phyloP scores from a whole-genome alignment of 2,888 invertebrate species.

The Lacanobia oleracea region DNA sequence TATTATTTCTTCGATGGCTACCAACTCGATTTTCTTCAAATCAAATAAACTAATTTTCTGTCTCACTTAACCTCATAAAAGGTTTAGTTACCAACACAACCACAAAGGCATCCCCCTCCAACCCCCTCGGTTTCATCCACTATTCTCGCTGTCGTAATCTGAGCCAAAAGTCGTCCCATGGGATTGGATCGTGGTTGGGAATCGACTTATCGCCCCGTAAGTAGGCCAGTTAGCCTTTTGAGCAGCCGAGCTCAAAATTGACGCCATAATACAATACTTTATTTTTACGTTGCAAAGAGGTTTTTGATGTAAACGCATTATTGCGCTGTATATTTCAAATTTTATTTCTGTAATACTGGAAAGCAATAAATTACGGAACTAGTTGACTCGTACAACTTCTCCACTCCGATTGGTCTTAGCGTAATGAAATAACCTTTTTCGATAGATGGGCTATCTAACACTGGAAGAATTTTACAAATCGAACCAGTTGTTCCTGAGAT shows the following conservation, averaged over 20 bases:
- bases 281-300: not conserved
- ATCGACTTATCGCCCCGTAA: constrained; percentile 6
- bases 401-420: too few relatives aligned
- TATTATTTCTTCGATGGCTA: not conserved
- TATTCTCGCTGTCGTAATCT: constrained; percentile 18
- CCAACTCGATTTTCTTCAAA: not conserved
- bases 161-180: constrained; percentile 13
- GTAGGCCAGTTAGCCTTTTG: not conserved
- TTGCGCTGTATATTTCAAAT: too few relatives aligned
- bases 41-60: too few relatives aligned
- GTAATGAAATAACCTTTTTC: too few relatives aligned
- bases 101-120: not conserved
- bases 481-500: too few relatives aligned
- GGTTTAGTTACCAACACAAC: constrained; percentile 8
- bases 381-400: too few relatives aligned
- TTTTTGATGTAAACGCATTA: too few relatives aligned
- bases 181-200: constrained; percentile 9
- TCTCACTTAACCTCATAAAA: not conserved
- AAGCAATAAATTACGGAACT: too few relatives aligned
- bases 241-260: not conserved
- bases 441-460: too few relatives aligned
- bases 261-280: too few relatives aligned
- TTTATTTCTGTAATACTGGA: too few relatives aligned
- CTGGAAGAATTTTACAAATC: too few relatives aligned
- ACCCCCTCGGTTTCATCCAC: not conserved